Evolutionary conservation across 2,113 vertebrate species (phyloP).

Genomic region (Limnothrissa miodon): DNA sequence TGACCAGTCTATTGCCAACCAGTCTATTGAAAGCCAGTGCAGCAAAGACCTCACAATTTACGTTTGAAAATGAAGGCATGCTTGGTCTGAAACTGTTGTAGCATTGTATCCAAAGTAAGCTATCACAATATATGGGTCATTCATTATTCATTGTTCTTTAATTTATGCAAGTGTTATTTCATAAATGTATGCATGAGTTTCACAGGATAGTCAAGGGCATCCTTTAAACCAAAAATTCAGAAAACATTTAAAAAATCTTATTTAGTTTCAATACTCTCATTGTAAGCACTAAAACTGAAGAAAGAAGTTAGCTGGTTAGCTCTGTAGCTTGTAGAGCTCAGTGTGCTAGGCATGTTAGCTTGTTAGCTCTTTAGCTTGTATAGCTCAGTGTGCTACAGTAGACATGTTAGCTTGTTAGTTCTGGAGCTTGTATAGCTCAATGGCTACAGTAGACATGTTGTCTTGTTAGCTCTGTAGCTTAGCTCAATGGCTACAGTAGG

Average conservation of each 20-base stretch:
- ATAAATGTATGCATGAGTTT: background rate
- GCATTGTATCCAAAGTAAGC: background rate
- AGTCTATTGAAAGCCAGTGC: background rate
- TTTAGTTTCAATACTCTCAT: background rate
- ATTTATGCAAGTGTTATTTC: constrained; percentile 6
- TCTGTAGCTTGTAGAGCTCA: background rate
- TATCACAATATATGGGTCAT: background rate
- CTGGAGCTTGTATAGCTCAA: no score
- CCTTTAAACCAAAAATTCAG: background rate
- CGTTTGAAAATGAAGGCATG: background rate
- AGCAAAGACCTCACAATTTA: background rate
- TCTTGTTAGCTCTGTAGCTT: no score
- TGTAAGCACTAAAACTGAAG: no score
- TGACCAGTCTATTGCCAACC: background rate
- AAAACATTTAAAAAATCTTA: background rate
- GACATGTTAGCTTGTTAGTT: no score
- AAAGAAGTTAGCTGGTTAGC: no score
- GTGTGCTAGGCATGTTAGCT: background rate
- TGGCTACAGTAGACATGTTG: no score
- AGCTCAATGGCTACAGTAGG: no score
- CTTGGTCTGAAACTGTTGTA: background rate
- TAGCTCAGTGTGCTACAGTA: no score
- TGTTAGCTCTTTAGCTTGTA: background rate
- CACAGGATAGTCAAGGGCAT: background rate
- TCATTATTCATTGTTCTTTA: background rate